Evolutionary conservation across 2,888 invertebrate species (phyloP).

Genomic region (Ceriagrion tenellum): DNA sequence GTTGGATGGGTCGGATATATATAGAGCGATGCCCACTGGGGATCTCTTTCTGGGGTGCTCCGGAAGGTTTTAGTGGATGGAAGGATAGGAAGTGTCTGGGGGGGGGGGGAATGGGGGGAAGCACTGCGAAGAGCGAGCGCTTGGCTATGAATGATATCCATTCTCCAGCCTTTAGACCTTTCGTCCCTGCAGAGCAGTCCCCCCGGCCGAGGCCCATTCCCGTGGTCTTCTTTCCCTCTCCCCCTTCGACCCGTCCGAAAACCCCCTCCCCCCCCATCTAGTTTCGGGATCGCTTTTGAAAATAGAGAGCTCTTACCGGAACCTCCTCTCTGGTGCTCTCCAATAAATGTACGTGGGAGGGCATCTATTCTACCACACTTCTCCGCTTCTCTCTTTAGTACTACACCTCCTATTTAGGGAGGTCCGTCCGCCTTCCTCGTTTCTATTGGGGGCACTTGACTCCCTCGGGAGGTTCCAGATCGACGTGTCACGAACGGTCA

Average conservation of each 20-base stretch:
- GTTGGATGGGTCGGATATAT: slow-evolving; percentile 35
- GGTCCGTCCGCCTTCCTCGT: neutral
- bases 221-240: neutral
- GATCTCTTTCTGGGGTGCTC: slow-evolving; percentile 57
- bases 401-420: slow-evolving; percentile 19
- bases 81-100: neutral
- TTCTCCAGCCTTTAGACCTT: slow-evolving; percentile 47
- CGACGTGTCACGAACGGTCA: neutral
- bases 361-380: neutral
- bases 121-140: neutral
- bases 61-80: slow-evolving; percentile 53
- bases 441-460: neutral
- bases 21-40: neutral
- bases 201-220: neutral
- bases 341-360: neutral
- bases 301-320: slow-evolving; percentile 25
- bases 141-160: slow-evolving; percentile 57
- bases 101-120: neutral
- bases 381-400: neutral
- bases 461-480: neutral
- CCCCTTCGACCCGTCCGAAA: neutral
- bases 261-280: neutral
- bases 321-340: neutral
- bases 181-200: slow-evolving; percentile 15
- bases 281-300: neutral